A percentile compares a stretch with the other conserved stretches of the same genome.
Conservation (phyloP, 37 sponge, comb jelly and placozoan genomes). For the Amphimedon queenslandica region DNA sequence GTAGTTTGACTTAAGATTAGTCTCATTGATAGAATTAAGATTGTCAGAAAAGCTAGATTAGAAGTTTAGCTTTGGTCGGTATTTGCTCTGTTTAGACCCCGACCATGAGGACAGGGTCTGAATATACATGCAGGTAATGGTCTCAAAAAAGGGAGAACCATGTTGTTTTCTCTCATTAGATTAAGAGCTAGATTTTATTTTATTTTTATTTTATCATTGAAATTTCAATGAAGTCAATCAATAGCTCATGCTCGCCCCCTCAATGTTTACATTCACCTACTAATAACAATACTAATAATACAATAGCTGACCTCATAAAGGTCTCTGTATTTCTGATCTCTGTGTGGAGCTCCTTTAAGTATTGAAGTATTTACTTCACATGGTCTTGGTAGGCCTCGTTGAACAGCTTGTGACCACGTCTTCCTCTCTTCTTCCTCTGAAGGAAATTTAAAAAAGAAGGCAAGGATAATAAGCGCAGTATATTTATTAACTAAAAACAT, state of each 20-base stretch:
- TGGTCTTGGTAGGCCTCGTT: conserved; percentile 84
- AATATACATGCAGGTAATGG: background rate
- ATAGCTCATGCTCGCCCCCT: too few relatives aligned
- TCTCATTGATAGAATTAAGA: too few relatives aligned
- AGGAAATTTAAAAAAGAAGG: conserved; percentile 11
- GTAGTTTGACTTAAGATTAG: conserved; percentile 90
- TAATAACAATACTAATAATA: background rate
- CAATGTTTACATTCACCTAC: too few relatives aligned
- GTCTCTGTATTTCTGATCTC: conserved; percentile 70
- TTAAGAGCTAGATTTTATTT: background rate
- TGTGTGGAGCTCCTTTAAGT: conserved; percentile 65
- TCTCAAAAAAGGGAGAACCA: too few relatives aligned
- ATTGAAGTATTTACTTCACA: conserved; percentile 75
- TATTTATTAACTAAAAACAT: too few relatives aligned
- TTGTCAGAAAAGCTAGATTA: too few relatives aligned
- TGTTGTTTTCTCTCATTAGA: too few relatives aligned
- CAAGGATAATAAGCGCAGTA: too few relatives aligned
- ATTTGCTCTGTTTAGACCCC: conserved; percentile 1
- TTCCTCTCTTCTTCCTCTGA: conserved; percentile 67
- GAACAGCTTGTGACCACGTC: conserved; percentile 75
- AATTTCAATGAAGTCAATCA: too few relatives aligned
- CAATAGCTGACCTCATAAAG: conserved; percentile 41
- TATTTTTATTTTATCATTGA: too few relatives aligned
- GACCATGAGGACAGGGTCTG: background rate
- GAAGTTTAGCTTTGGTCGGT: too few relatives aligned